Base-by-base conservation (phyloP, 30 jellyfish, hydroid and myxozoan genomes). In the Aurelia aurita region DNA sequence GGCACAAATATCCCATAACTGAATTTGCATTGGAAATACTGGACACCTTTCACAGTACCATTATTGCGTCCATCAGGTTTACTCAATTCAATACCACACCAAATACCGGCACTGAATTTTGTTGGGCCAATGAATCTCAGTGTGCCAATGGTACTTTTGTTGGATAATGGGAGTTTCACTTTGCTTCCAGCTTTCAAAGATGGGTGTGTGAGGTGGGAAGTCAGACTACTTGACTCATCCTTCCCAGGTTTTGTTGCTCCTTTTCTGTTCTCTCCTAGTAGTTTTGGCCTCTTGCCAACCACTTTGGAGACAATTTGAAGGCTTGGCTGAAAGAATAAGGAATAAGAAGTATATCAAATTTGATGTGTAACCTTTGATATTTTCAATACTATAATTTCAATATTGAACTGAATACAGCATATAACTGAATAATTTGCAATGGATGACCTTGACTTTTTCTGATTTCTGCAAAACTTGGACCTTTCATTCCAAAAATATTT, bases 21-120 rank as follows among this genome's bases (percentile, higher is more conserved):
- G 45, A 78, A 86, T 25, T 65, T 72, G 80, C 98, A 93, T 1
- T 82, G 90, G 82, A 93, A 93, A 66, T 93, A 93, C 80, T 83
- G 69, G 20, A 71, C 84, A 32, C 98, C 98, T 31, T 85, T 87
- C 26, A 93, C 98, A 29, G 98, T 87, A 7, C 98, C 98, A 73
- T 93, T 87, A 62, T 93, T 82, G 23, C 92, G 80, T 21, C 98
- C 98, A 25, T 58, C 90, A 14, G 87, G 89, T 72, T 85, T 88
- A 9, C 58, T 54, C 44, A 93, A 65, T 43, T 78, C 97, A 46
- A 93, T 57, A 14, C 98, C 98, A 74, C 98, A 93, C 97, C 97
- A 93, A 8, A 57, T 59, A 9, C 97, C 96, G 22, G 96, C 49
- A 61, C 98, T 87, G 75, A 93, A 93, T 13, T 76, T 84, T 27